Base-by-base conservation (phyloP, 2,888 invertebrate genomes). In the Apamea monoglypha region DNA sequence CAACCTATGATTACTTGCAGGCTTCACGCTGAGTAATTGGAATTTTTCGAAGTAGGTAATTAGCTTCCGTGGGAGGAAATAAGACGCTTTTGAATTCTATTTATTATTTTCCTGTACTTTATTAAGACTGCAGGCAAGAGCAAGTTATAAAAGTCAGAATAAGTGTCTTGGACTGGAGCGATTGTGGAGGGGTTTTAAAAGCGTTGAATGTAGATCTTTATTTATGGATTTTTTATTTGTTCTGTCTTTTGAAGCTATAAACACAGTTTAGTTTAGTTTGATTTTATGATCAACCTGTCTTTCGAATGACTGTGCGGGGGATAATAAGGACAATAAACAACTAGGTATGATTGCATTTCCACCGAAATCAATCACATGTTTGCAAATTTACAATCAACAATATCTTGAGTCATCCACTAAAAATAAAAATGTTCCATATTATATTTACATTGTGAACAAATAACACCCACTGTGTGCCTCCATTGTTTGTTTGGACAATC, bases 11-110 rank as follows among this genome's bases (percentile, higher is more conserved):
- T 81, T 73, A 77, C 85, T 67, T 76, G 44, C 56, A 79, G 21
- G 63, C 76, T 74, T 74, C 67, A 7, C 59, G 18, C 18, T 25
- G 50, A 74, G 67, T 72, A 80, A 74, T 69, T 80, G 70, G 61
- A 83, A 86, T 80, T 83, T 75, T 83, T 74, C 14, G 29, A 67
- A 71, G 29, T 82, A 74, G 44, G n/a, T n/a, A 40, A 82, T 74
- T 77, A 69, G 75, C 56, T 74, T 78, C 40, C 53, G 36, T 64
- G 56, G 61, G 61, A 76, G 10, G 63, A 76, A 70, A 70, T 40
- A 56, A 47, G 50, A 36, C n/a, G 12, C n/a, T 53, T 44, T 72
- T 56, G n/a, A 63, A 32, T 79, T 64, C 14, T 76, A 63, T 82
- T 76, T 82, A 61, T 71, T 29, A 82, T 16, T 82, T 74, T 79